Base-by-base conservation (phyloP, 2,113 vertebrate species). In the Tetrax tetrax region DNA sequence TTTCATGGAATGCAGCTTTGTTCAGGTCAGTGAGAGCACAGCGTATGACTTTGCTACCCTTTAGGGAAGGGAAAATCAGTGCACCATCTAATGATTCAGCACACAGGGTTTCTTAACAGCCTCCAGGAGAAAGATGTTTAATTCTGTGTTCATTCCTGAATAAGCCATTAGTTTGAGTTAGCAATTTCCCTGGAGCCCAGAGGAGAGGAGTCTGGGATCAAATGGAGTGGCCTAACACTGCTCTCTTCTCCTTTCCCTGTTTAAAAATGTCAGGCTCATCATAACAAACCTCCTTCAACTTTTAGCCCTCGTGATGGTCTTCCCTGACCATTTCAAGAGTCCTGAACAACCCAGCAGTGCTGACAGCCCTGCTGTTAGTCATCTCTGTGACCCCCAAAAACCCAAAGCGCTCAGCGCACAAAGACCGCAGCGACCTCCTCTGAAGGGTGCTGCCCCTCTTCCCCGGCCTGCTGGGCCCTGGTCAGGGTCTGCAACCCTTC, bases 11-110 rank as follows among this genome's bases (percentile, higher is more conserved):
- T 51, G 50, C 63, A 18, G 81, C 93, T 97, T 95, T 93, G 48
- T 95, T 91, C 91, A 94, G 77, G 94, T 96, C 97, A 96, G 29
- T 61, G 76, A 94, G 65, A 97, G 75, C 82, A 87, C 78, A 79
- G 43, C 11, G 18, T 87, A 77, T 89, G 83, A 87, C 84, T 97
- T 82, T 56, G 48, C 71, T 92, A 13, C 76, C 81, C 93, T 89
- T 90, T 77, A 31, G 89, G 85, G 90, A 86, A 87, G 81, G 56
- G n/a, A 86, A 89, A 89, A 94, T 41, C 53, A n/a, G 19, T 43
- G 85, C 93, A 66, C 80, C 51, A 10, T 88, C 93, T 94, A 95
- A 90, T 96, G 97, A 93, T 95, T 95, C 95, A 95, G 87, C 71
- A 81, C 68, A 54, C 29, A 15, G 68, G 70, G 74, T 89, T 64